A percentile compares a stretch with the other conserved stretches of the same genome.
phyloP scores from a whole-genome alignment of 2,888 invertebrate genomes.

The Drosophila anomalata region DNA sequence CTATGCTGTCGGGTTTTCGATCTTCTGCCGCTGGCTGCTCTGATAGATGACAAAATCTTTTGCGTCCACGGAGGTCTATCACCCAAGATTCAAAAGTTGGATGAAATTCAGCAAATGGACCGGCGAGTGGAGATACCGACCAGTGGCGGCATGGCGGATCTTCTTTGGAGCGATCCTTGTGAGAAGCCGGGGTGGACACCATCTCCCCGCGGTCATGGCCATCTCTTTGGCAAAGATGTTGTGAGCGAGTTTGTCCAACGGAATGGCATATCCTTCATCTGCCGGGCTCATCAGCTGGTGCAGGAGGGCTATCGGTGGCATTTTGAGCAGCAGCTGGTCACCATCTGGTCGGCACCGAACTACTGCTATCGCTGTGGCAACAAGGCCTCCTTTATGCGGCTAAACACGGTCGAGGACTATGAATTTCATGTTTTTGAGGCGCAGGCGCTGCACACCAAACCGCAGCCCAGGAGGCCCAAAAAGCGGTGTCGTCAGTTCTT shows the following conservation, averaged over 20 bases:
- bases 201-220: conserved; percentile 98
- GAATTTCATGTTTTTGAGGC: conserved; percentile 90
- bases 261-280: conserved; percentile 96
- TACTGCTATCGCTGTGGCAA: conserved; percentile 99
- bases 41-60: conserved; percentile 97
- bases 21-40: conserved; percentile 97
- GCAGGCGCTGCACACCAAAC: conserved; percentile 24
- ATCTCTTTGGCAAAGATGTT: conserved; percentile 97
- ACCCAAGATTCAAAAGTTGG: conserved; percentile 97
- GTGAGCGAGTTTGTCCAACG: conserved; percentile 96
- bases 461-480: conserved; percentile 20
- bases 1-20: conserved; percentile 99
- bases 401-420: conserved; percentile 90
- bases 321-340: conserved; percentile 97
- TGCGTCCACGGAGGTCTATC: conserved; percentile 99
- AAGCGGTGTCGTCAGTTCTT: conserved; percentile 33
- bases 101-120: conserved; percentile 97
- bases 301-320: conserved; percentile 99
- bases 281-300: conserved; percentile 99
- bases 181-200: conserved; percentile 96
- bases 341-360: conserved; percentile 99
- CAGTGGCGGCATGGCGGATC: conserved; percentile 98
- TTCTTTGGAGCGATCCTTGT: conserved; percentile 99
- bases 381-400: conserved; percentile 97
- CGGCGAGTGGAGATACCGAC: conserved; percentile 98